These are phyloP conservation scores for Pitta sordida DNA, from an alignment of 2,113 vertebrate genomes.

Conservation along the genomic window DNA sequence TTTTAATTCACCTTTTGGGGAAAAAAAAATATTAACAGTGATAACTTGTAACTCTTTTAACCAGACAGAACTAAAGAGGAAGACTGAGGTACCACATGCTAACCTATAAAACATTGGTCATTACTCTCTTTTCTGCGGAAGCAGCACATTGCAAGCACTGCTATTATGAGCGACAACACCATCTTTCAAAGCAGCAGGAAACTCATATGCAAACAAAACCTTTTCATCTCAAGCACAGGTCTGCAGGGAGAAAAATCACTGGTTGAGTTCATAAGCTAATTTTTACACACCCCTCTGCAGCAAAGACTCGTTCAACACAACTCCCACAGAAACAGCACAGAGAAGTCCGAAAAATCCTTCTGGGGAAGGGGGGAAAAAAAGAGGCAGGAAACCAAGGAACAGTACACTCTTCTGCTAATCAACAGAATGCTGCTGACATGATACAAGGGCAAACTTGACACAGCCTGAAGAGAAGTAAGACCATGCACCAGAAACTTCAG, in stretches of 20 bases:
- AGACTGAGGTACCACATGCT: neutral
- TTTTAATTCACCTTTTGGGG: neutral
- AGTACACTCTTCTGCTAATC: neutral
- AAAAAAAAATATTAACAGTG: neutral
- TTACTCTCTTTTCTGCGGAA: neutral
- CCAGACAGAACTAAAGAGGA: neutral
- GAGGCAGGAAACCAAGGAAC: slow-evolving; percentile 4
- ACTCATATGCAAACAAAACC: neutral
- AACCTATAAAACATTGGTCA: neutral
- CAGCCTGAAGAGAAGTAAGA: slow-evolving; percentile 14
- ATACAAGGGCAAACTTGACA: neutral
- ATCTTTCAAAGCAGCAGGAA: neutral
- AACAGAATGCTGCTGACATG: neutral
- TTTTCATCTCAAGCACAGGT: neutral
- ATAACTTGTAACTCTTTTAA: neutral
- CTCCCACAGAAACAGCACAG: neutral
- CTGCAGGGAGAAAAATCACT: neutral
- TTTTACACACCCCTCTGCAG: neutral
- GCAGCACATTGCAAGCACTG: neutral
- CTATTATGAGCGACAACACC: neutral
- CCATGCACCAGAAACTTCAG: neutral
- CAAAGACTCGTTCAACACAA: neutral
- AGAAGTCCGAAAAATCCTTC: neutral
- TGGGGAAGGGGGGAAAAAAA: neutral
- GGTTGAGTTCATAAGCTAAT: neutral